Evolutionary conservation across 1,140 invertebrate species (phyloP).

Genomic region (Drosophila ambigua): DNA sequence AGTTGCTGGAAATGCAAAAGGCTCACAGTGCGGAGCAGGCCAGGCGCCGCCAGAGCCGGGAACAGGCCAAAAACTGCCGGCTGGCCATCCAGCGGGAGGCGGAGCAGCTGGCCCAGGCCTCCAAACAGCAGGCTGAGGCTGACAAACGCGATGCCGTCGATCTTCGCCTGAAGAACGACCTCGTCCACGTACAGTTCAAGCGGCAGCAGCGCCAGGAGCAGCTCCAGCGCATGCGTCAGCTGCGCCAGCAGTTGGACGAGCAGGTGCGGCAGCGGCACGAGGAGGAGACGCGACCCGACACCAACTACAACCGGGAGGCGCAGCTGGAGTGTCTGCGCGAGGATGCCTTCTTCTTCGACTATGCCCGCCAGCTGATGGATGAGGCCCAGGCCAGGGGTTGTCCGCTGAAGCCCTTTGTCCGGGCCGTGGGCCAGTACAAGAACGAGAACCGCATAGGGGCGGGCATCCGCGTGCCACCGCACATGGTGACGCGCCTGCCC

Average conservation of each 20-base stretch:
- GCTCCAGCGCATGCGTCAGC: slow-evolving; percentile 38
- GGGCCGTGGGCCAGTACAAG: slow-evolving; percentile 58
- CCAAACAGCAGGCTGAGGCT: slow-evolving; percentile 14
- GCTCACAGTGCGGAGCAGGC: slow-evolving; percentile 69
- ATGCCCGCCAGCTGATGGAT: slow-evolving; percentile 60
- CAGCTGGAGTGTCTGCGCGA: slow-evolving; percentile 63
- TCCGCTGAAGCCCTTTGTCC: slow-evolving; percentile 61
- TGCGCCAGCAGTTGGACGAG: slow-evolving; percentile 53
- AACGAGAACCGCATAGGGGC: slow-evolving; percentile 60
- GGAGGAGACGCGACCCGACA: slow-evolving; percentile 45
- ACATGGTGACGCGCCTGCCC: slow-evolving; percentile 56
- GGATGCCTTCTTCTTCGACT: slow-evolving; percentile 64
- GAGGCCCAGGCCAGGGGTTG: slow-evolving; percentile 46
- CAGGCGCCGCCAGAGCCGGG: slow-evolving; percentile 23
- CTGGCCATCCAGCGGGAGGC: slow-evolving; percentile 53
- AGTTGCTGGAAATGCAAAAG: slow-evolving; percentile 65
- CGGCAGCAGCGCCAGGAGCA: slow-evolving; percentile 54
- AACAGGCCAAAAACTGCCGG: slow-evolving; percentile 47
- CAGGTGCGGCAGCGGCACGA: slow-evolving; percentile 46
- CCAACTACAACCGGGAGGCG: slow-evolving; percentile 64
- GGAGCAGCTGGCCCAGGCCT: slow-evolving; percentile 42
- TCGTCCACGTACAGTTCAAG: slow-evolving; percentile 58
- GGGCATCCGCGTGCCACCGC: slow-evolving; percentile 41
- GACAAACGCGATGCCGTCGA: slow-evolving; percentile 22
- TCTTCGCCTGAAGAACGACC: slow-evolving; percentile 54